phyloP scores from a whole-genome alignment of 2,113 vertebrate species.

The zebrafish (Danio rerio) region DNA sequence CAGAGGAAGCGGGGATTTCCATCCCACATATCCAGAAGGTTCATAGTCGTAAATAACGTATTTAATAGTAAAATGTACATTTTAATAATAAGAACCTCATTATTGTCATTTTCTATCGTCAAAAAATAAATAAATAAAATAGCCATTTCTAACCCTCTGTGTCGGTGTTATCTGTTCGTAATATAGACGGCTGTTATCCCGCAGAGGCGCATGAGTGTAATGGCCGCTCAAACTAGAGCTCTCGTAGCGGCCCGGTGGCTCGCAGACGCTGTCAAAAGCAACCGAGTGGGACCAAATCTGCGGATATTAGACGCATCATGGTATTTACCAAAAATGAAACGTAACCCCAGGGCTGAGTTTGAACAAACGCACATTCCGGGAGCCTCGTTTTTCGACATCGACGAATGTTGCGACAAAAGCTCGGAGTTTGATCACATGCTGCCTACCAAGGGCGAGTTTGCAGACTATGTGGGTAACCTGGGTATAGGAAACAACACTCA shows the following conservation, averaged over 20 bases:
- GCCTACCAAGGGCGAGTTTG: slow-evolving; percentile 79
- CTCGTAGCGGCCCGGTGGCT: slow-evolving; percentile 89
- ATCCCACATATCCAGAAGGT: background rate
- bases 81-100: too few species aligned
- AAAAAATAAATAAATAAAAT: too few species aligned
- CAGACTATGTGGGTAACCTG: slow-evolving; percentile 81
- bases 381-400: slow-evolving; percentile 87
- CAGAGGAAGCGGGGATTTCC: accelerated
- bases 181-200: too few species aligned
- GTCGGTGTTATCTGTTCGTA: too few species aligned
- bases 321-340: slow-evolving; percentile 86
- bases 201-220: slow-evolving; percentile 50
- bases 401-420: slow-evolving; percentile 84
- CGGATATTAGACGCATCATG: slow-evolving; percentile 89
- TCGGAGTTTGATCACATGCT: slow-evolving; percentile 89
- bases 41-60: too few species aligned
- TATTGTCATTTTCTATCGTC: too few species aligned
- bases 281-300: slow-evolving; percentile 76
- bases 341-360: slow-evolving; percentile 81
- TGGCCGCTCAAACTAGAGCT: slow-evolving; percentile 81
- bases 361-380: slow-evolving; percentile 85
- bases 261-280: slow-evolving; percentile 78
- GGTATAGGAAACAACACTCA: slow-evolving; percentile 86
- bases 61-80: too few species aligned
- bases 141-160: too few species aligned